Conservation (phyloP, 2,797 vertebrate species). For the Pteronotus mesoamericanus region DNA sequence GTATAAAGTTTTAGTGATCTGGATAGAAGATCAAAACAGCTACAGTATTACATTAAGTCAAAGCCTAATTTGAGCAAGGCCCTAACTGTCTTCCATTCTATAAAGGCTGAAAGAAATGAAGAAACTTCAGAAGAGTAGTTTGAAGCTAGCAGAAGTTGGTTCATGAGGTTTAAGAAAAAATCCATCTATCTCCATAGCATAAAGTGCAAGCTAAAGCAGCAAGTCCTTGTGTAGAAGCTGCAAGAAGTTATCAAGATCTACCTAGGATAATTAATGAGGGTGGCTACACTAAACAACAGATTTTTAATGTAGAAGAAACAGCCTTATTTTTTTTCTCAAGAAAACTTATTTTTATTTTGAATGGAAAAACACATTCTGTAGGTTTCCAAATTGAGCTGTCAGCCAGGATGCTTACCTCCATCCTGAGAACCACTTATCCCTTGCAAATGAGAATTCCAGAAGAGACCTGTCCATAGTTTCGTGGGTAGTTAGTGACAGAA, state of each 20-base stretch:
- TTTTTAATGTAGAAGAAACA: not conserved
- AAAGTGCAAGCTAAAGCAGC: not conserved
- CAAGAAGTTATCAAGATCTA: not conserved
- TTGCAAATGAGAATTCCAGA: slow-evolving; percentile 16
- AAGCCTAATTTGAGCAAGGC: not conserved
- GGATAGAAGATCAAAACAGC: not conserved
- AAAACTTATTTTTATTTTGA: slow-evolving; percentile 32
- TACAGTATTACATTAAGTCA: not conserved
- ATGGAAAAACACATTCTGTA: no score
- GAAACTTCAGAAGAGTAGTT: not conserved
- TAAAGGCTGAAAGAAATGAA: not conserved
- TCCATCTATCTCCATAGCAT: not conserved
- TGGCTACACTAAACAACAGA: not conserved
- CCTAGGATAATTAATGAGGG: no score
- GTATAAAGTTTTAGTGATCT: not conserved
- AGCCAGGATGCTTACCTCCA: not conserved
- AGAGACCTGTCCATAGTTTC: not conserved
- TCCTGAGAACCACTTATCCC: not conserved
- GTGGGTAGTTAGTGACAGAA: not conserved
- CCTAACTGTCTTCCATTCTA: not conserved
- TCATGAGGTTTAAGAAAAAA: not conserved
- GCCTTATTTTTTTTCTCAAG: not conserved
- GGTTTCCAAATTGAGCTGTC: not conserved
- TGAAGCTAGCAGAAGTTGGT: not conserved
- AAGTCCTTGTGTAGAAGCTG: not conserved